Base-by-base conservation (phyloP, 2,797 vertebrate species). In the Pyrrhura leucotis region DNA sequence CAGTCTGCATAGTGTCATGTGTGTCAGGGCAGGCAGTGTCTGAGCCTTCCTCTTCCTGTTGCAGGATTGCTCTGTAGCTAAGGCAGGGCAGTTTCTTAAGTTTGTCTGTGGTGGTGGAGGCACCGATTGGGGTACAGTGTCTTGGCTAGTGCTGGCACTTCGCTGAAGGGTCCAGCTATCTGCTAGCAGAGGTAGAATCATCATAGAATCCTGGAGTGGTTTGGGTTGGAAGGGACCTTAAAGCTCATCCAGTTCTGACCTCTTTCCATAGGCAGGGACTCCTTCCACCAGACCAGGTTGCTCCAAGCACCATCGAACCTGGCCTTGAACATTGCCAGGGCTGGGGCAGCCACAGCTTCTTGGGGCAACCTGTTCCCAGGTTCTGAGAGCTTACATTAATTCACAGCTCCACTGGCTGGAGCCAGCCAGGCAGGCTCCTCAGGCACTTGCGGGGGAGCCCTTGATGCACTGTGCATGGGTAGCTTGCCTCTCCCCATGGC, bases 391-490 rank as follows among this genome's bases (percentile, higher is more conserved):
- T n/a, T 19, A 28, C 33, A 1, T 6, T 0, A 6, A 4, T 22
- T 14, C 39, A 2, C 48, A 22, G 39, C 74, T 31, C 2, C 12
- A 0, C 9, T 2, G 44, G 63, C 56, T 3, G 5, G 15, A 56
- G 71, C 31, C 39, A 4, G 37, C 33, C 6, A 1, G 31, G 42
- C 10, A 3, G 47, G 40, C 67, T 48, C 11, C 61, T 35, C 18
- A 2, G 23, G 61, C 61, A 4, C 7, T 1, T 23, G 47, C 23
- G 7, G 9, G 28, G 29, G 22, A 53, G 78, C 62, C 4, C 9
- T 11, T 0, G 0, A 6, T 2, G 53, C 7, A 0, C 42, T 0
- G 56, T 2, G 3, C 0, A 1, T 7, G 76, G 44, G 67, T 7
- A 7, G 5, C 7, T 5, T 5, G 13, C 31, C 71, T 17, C 4